phyloP scores from a whole-genome alignment of 2,797 vertebrate species.

The Anas bahamensis region DNA sequence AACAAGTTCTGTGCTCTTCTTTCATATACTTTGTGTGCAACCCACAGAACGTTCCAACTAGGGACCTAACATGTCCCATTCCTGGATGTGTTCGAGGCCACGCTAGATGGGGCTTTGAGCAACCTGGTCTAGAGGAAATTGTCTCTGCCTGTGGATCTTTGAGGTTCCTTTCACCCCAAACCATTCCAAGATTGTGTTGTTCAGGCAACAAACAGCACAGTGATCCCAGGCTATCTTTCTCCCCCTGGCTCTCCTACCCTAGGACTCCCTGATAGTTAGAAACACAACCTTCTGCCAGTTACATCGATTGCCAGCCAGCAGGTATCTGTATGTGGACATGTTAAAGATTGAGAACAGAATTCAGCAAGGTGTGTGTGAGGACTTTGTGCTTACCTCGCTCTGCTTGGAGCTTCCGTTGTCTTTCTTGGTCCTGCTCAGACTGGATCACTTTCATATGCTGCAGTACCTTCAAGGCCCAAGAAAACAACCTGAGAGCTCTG shows the following conservation, averaged over 20 bases:
- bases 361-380: neutral
- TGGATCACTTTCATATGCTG: slow-evolving; percentile 92
- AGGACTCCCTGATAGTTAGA: neutral
- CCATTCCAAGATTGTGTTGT: neutral
- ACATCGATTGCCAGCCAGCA: no score
- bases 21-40: neutral
- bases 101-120: neutral
- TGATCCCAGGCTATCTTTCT: neutral
- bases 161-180: neutral
- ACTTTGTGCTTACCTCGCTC: slow-evolving; percentile 84
- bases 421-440: slow-evolving; percentile 87
- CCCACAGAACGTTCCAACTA: neutral
- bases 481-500: neutral
- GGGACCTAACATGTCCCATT: neutral
- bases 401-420: slow-evolving; percentile 87
- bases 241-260: neutral
- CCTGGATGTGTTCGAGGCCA: neutral
- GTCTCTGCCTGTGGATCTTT: neutral
- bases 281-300: neutral
- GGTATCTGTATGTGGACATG: no score
- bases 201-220: neutral
- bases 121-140: neutral
- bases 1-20: neutral
- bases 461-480: slow-evolving; percentile 84
- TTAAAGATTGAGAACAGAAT: neutral